A percentile compares a stretch with the other conserved stretches of the same genome.
Evolutionary conservation across 2,888 invertebrate species (phyloP).

Genomic region (Pachymerium ferrugineum): DNA sequence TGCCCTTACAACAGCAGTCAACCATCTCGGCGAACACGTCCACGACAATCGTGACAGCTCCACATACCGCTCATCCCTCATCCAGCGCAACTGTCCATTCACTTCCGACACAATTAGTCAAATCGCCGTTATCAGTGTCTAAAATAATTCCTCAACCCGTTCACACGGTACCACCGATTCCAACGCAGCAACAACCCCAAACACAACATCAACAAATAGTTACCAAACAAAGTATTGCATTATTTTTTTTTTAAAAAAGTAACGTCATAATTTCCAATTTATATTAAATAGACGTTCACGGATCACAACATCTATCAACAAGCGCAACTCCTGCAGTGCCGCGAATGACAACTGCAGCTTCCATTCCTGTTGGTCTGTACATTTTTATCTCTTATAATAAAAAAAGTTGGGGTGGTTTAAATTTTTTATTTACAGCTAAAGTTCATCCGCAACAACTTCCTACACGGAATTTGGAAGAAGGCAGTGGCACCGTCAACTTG

Average conservation of each 20-base stretch:
- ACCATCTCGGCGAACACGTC: background rate
- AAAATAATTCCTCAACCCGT: background rate
- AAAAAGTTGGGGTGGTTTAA: background rate
- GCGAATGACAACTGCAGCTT: background rate
- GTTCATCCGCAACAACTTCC: too few relatives aligned
- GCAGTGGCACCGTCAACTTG: constrained; percentile 18
- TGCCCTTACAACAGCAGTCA: background rate
- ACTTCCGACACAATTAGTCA: background rate
- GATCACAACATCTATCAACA: background rate
- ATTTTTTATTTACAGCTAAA: constrained; percentile 33
- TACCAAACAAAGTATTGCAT: background rate
- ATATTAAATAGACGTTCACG: too few relatives aligned
- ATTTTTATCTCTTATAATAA: background rate
- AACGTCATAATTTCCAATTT: background rate
- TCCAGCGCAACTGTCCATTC: too few relatives aligned
- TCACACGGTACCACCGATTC: background rate
- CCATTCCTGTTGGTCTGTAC: constrained; percentile 36
- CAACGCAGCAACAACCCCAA: background rate
- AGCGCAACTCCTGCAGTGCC: background rate
- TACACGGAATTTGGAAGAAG: background rate
- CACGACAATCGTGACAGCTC: background rate
- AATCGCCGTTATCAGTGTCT: background rate
- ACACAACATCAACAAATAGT: too few relatives aligned
- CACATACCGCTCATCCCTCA: background rate
- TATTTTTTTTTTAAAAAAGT: background rate